These are phyloP conservation scores for Myotis brandtii DNA, from an alignment of 2,113 vertebrate genomes.

Conservation along the genomic window DNA sequence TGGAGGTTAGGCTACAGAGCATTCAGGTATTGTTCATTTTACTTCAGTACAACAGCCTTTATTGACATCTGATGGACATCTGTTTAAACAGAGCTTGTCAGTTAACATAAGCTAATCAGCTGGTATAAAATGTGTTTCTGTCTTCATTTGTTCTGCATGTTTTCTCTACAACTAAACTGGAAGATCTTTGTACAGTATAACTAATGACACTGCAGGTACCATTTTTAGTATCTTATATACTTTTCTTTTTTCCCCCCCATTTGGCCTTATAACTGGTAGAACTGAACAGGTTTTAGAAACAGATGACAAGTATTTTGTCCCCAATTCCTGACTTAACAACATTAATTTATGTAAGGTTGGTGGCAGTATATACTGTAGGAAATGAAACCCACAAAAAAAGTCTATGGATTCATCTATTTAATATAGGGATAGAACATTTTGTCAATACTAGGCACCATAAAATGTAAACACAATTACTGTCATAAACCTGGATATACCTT, in stretches of 20 bases:
- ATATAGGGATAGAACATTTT: conserved; percentile 93
- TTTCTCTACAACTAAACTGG: conserved; percentile 69
- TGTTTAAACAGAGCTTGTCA: conserved; percentile 68
- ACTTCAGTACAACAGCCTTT: conserved; percentile 42
- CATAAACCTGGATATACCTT: conserved; percentile 94
- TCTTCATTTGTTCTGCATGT: conserved; percentile 85
- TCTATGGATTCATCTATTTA: conserved; percentile 91
- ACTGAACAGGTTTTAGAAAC: conserved; percentile 73
- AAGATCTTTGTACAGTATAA: conserved; percentile 51
- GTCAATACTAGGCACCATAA: conserved; percentile 98
- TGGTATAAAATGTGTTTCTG: conserved; percentile 67
- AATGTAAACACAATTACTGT: conserved; percentile 95
- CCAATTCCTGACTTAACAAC: not conserved
- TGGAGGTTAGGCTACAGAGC: not conserved
- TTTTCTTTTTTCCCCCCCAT: not conserved
- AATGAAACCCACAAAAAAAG: conserved; percentile 85
- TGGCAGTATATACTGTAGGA: conserved; percentile 61
- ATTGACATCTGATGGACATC: conserved; percentile 45
- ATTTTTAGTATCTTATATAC: conserved; percentile 6
- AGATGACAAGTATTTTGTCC: not conserved
- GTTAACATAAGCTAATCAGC: conserved; percentile 16
- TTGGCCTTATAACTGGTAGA: conserved; percentile 55
- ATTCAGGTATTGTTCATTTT: conserved; percentile 66
- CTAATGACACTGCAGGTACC: conserved; percentile 59
- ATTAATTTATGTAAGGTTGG: conserved; percentile 61